Evolutionary conservation across 2,797 vertebrate species (phyloP).

Genomic region (Siniperca undulata): DNA sequence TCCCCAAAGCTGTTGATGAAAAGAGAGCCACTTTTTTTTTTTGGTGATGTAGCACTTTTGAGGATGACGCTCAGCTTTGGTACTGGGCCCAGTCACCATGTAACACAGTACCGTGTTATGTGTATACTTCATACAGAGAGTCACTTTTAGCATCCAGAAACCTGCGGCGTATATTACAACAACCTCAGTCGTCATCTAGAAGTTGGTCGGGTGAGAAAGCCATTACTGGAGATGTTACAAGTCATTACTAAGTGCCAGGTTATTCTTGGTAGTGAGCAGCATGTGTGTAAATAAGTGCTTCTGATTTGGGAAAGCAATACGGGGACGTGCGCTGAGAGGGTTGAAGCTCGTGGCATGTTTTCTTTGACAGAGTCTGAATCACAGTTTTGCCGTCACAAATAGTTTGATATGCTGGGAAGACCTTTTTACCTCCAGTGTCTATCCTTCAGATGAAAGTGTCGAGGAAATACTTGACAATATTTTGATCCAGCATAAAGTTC

Average conservation of each 20-base stretch:
- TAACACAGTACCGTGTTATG: slow-evolving; percentile 31
- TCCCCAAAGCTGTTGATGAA: slow-evolving; percentile 56
- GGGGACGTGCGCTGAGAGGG: slow-evolving; percentile 1
- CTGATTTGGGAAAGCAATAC: slow-evolving; percentile 46
- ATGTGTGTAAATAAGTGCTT: slow-evolving; percentile 52
- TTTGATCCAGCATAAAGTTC: slow-evolving; percentile 12
- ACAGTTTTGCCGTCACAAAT: slow-evolving; percentile 10
- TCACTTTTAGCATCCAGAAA: slow-evolving; percentile 71
- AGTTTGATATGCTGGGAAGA: slow-evolving; percentile 15
- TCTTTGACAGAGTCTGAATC: slow-evolving; percentile 26
- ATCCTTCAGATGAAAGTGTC: slow-evolving; percentile 13
- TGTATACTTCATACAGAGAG: slow-evolving; percentile 50
- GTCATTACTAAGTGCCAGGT: slow-evolving; percentile 67
- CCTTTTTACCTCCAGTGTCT: slow-evolving; percentile 6
- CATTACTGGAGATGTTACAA: slow-evolving; percentile 66
- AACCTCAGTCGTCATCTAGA: slow-evolving; percentile 61
- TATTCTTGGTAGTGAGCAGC: slow-evolving; percentile 64
- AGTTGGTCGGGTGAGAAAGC: slow-evolving; percentile 64
- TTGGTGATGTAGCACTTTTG: slow-evolving; percentile 52
- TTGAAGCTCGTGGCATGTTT: slow-evolving; percentile 2
- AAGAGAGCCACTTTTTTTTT: slow-evolving; percentile 6
- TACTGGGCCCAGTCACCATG: slow-evolving; percentile 38
- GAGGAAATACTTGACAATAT: slow-evolving; percentile 7
- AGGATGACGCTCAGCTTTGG: slow-evolving; percentile 45
- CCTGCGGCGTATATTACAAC: slow-evolving; percentile 73